phyloP scores from a whole-genome alignment of 2,797 vertebrate species.

The Esox lucius region DNA sequence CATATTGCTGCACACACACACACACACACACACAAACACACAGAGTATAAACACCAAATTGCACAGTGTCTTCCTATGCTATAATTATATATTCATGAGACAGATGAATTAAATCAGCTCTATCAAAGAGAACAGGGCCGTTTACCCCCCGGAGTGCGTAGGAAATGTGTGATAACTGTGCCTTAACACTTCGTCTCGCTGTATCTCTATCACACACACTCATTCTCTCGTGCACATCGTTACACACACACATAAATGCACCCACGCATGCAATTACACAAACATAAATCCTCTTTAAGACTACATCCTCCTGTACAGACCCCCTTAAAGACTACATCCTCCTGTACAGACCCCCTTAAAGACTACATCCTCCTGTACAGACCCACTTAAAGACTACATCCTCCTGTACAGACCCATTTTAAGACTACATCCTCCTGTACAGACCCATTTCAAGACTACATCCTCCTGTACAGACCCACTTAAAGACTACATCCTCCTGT shows the following conservation, averaged over 20 bases:
- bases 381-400: no score
- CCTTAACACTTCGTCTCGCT: constrained; percentile 15
- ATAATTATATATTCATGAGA: constrained; percentile 1
- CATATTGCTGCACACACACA: background rate
- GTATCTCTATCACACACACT: background rate
- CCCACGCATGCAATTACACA: background rate
- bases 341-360: no score
- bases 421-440: no score
- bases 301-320: no score
- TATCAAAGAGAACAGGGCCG: constrained; percentile 27
- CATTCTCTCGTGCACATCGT: background rate
- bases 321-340: no score
- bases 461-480: no score
- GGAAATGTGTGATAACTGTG: constrained; percentile 42
- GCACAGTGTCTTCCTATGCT: background rate
- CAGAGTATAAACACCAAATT: background rate
- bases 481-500: no score
- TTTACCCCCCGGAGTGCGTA: constrained; percentile 29
- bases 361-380: no score
- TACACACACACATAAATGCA: constrained; percentile 4
- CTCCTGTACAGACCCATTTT: no score
- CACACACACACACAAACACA: constrained; percentile 1
- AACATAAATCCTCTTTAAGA: background rate
- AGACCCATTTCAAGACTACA: no score
- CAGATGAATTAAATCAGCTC: constrained; percentile 31